Percentiles rank a stretch among this genome's conserved stretches.
phyloP scores from a whole-genome alignment of 2,888 invertebrate species.

The Silvanus unidentatus region DNA sequence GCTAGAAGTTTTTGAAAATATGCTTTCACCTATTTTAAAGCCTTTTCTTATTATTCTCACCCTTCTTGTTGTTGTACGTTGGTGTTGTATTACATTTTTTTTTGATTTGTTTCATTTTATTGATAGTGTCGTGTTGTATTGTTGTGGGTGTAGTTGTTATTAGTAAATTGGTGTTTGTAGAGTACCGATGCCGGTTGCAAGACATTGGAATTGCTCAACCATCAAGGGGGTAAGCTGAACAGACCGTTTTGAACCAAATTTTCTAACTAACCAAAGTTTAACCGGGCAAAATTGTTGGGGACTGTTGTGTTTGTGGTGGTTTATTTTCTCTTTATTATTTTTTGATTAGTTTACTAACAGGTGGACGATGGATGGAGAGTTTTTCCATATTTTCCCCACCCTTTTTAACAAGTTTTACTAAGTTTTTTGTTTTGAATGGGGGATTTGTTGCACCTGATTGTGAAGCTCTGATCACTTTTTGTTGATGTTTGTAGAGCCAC shows the following conservation, averaged over 20 bases:
- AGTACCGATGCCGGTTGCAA: conserved; percentile 89
- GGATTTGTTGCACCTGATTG: background rate
- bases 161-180: conserved; percentile 55
- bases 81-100: background rate
- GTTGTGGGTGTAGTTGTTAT: conserved; percentile 28
- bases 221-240: conserved; percentile 86
- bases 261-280: background rate
- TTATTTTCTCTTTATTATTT: conserved; percentile 8
- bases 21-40: background rate
- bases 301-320: background rate
- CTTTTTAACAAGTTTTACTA: no score
- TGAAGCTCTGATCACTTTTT: conserved; percentile 25
- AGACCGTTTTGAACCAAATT: no score
- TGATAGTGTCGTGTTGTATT: conserved; percentile 23
- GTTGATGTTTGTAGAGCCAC: conserved; percentile 87
- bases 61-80: conserved; percentile 9
- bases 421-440: no score
- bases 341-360: conserved; percentile 19
- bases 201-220: conserved; percentile 82
- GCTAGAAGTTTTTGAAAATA: conserved; percentile 2
- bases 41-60: conserved; percentile 3
- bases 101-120: conserved; percentile 1
- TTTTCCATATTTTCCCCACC: no score
- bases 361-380: conserved; percentile 25
- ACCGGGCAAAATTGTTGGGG: no score